Evolutionary conservation across 2,797 vertebrate species (phyloP).

Genomic region (Cyprinella venusta): DNA sequence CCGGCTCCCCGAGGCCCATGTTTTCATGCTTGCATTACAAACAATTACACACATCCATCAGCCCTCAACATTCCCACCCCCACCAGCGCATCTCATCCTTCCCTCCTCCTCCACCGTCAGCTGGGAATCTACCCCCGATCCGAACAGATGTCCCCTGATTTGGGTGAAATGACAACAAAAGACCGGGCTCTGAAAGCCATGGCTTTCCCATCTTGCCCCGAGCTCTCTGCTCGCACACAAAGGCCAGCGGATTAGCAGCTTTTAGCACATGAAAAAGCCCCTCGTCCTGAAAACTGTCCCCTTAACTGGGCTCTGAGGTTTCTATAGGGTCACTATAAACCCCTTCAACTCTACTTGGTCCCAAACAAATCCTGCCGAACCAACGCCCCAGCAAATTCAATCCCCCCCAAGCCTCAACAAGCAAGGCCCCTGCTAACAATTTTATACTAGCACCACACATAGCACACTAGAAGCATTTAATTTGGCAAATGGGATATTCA

Average conservation of each 20-base stretch:
- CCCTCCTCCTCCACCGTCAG: slow-evolving; percentile 57
- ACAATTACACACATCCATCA: slow-evolving; percentile 79
- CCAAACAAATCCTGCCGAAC: slow-evolving; percentile 35
- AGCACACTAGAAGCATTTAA: neutral
- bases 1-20: slow-evolving; percentile 69
- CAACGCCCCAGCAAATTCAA: neutral
- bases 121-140: slow-evolving; percentile 63
- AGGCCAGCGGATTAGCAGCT: slow-evolving; percentile 71
- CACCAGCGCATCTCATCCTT: slow-evolving; percentile 61
- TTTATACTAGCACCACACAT: slow-evolving; percentile 29
- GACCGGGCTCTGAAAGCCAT: slow-evolving; percentile 54
- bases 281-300: slow-evolving; percentile 29
- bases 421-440: slow-evolving; percentile 27
- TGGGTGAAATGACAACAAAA: slow-evolving; percentile 63
- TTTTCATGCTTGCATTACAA: slow-evolving; percentile 75
- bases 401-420: neutral
- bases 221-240: slow-evolving; percentile 68
- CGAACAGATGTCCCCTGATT: slow-evolving; percentile 79
- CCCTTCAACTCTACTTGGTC: slow-evolving; percentile 28
- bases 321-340: slow-evolving; percentile 48
- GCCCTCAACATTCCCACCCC: slow-evolving; percentile 69
- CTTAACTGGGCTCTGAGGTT: slow-evolving; percentile 22
- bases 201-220: slow-evolving; percentile 64
- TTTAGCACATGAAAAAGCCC: slow-evolving; percentile 63
- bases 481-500: slow-evolving; percentile 6